Evolutionary conservation across 1,140 invertebrate genomes (phyloP).

Genomic region (Trichonephila clavata): DNA sequence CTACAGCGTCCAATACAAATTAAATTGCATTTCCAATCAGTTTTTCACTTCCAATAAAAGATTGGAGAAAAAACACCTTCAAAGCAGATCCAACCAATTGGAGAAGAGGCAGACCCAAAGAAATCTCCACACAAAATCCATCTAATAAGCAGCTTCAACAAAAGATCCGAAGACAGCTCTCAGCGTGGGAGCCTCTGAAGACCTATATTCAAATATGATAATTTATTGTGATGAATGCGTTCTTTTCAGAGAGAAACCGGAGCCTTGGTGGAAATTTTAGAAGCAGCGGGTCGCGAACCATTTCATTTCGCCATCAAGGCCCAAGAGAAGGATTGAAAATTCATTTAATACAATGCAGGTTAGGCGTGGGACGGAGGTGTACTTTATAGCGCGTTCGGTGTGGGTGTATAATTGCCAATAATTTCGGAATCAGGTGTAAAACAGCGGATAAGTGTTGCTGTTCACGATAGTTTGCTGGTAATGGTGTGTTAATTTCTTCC

Average conservation of each 20-base stretch:
- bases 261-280: background rate
- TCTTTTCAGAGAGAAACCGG: background rate
- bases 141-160: slow-evolving; percentile 2
- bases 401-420: slow-evolving; percentile 55
- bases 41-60: too few species aligned
- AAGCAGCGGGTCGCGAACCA: background rate
- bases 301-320: background rate
- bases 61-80: too few species aligned
- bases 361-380: background rate
- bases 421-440: slow-evolving; percentile 46
- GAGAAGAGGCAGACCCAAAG: background rate
- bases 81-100: too few species aligned
- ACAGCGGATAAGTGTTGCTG: background rate
- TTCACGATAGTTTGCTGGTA: background rate
- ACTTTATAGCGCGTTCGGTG: background rate
- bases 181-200: background rate
- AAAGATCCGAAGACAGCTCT: slow-evolving; percentile 21
- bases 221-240: slow-evolving; percentile 49
- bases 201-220: slow-evolving; percentile 46
- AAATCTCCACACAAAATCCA: slow-evolving; percentile 2
- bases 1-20: too few species aligned
- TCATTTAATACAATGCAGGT: background rate
- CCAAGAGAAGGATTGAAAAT: background rate
- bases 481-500: background rate
- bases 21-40: too few species aligned